These are phyloP conservation scores for Artemia sinica DNA, from an alignment of 2,888 invertebrate species.

Conservation along the genomic window DNA sequence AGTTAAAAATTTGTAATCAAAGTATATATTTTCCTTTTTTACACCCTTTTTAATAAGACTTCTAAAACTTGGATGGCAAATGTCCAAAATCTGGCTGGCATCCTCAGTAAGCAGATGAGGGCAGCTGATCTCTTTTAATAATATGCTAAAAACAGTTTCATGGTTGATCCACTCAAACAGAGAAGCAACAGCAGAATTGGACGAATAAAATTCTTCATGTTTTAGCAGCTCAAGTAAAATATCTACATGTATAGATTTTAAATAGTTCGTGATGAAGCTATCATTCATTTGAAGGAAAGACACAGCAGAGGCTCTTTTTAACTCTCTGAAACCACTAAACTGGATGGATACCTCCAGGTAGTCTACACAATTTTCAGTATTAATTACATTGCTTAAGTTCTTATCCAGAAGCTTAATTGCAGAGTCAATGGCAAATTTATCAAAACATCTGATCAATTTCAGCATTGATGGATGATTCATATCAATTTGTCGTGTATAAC, in stretches of 20 bases:
- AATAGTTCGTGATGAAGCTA: neutral
- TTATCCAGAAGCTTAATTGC: slow-evolving; percentile 13
- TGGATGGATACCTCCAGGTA: neutral
- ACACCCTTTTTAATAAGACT: too few species aligned
- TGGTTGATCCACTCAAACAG: neutral
- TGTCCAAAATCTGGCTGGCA: too few species aligned
- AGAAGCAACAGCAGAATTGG: neutral
- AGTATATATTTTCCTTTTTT: too few species aligned
- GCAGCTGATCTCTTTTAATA: too few species aligned
- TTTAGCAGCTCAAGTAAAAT: neutral
- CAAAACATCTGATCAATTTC: neutral
- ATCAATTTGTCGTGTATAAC: neutral
- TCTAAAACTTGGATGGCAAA: too few species aligned
- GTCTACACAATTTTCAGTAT: neutral
- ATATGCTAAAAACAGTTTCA: too few species aligned
- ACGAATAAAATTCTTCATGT: neutral
- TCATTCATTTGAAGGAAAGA: neutral
- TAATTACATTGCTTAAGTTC: neutral
- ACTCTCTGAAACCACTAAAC: neutral
- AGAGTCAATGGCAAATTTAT: slow-evolving; percentile 7
- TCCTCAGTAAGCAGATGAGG: too few species aligned
- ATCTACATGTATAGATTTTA: neutral
- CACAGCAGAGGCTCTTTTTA: neutral
- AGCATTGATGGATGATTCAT: neutral
- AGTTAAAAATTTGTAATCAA: too few species aligned